phyloP scores from a whole-genome alignment of 2,797 vertebrate species.

The Anniella stebbinsi region DNA sequence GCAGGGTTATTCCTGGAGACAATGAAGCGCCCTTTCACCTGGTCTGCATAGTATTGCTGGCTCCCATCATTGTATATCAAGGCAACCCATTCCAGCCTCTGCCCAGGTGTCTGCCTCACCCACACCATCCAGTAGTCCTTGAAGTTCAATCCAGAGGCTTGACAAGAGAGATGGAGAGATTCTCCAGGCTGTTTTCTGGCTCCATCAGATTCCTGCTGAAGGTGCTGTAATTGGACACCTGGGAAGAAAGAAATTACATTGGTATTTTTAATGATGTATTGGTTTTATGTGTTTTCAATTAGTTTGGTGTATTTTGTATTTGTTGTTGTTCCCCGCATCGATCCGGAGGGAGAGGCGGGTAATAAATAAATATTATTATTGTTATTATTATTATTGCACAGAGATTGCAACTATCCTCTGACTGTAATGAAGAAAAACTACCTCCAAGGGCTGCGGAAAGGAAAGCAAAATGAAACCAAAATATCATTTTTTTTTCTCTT shows the following conservation, averaged over 20 bases:
- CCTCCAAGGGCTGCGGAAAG: background rate
- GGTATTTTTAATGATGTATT: too few species aligned
- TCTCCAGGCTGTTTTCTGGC: background rate
- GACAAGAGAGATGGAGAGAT: slow-evolving; percentile 28
- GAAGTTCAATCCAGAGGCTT: slow-evolving; percentile 29
- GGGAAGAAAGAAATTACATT: too few species aligned
- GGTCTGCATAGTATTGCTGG: background rate
- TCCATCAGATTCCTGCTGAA: background rate
- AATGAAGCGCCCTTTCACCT: slow-evolving; percentile 40
- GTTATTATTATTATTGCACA: too few species aligned
- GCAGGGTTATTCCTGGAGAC: slow-evolving; percentile 64
- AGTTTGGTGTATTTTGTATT: too few species aligned
- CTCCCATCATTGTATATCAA: background rate
- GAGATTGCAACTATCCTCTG: background rate
- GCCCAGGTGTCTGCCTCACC: slow-evolving; percentile 27
- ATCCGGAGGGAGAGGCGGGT: too few species aligned
- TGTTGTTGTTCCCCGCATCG: too few species aligned
- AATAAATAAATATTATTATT: too few species aligned
- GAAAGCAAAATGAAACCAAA: background rate
- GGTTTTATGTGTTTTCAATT: too few species aligned
- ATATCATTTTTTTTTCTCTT: too few species aligned
- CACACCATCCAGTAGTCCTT: background rate
- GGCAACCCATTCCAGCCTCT: slow-evolving; percentile 20
- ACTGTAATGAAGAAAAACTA: background rate
- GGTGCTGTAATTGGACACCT: background rate